Evolutionary conservation across 2,113 vertebrate species (phyloP), one percentile per base, ranked within the genome.

Genomic region (Pteronura brasiliensis): DNA sequence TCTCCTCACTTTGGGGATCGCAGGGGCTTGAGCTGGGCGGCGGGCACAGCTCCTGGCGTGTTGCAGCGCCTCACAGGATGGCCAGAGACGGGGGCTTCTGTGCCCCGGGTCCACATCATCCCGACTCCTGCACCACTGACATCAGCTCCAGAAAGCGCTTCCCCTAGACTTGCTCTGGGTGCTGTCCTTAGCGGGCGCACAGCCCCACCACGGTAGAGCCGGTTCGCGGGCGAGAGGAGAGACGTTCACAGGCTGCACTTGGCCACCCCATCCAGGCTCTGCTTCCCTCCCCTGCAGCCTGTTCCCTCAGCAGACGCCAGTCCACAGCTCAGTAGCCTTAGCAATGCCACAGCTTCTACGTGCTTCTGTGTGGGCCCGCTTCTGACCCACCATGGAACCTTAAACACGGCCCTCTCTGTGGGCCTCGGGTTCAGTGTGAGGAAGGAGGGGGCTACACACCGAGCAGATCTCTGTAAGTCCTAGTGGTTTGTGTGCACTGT

Each of bases 61-160:
- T 31, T 27, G 4, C 20, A 0, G 15, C 25, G 15, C 31, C n/a
- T 52, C 3, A 2, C 29, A 29, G 42, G 10, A 77, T 31, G 31
- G n/a, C 13, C 14, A 0, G 11, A 39, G 63, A 52, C 36, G 0
- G 0, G 1, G 27, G 52, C 69, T 20, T 44, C 25, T 0, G 29
- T 3, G 34, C 12, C 12, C 31, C 18, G 25, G 2, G 20, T 85
- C 44, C 44, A 47, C 44, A 47, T 47, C 2, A 10, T 47, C 52
- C 55, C 5, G 0, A 12, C 42, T 15, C 17, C 8, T 12, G 7
- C 4, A 0, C 17, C n/a, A 1, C 89, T 7, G 63, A 11, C 0
- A 1, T 42, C 27, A 17, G 1, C 17, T 36, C 25, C 72, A 27
- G 81, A 34, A 52, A 80, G 36, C 63, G 3, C 21, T 39, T 10